phyloP scores from a whole-genome alignment of 2,113 vertebrate species.

The Blennius ocellaris region DNA sequence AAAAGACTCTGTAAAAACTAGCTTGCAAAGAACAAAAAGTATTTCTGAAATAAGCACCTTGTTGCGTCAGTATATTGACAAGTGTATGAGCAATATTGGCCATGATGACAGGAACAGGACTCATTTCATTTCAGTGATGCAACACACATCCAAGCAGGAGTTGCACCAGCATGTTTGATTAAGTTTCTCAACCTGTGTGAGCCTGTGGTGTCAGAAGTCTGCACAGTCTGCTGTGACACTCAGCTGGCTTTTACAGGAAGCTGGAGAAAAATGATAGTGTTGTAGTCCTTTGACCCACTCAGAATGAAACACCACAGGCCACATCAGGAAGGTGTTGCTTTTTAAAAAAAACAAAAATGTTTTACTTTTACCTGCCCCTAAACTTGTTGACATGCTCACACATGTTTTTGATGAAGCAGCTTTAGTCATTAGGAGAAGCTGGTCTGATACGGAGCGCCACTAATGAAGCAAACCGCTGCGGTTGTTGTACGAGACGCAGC shows the following conservation, averaged over 20 bases:
- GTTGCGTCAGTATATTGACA: slow-evolving; percentile 58
- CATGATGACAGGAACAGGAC: slow-evolving; percentile 29
- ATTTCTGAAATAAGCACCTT: slow-evolving; percentile 41
- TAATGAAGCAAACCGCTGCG: slow-evolving; percentile 64
- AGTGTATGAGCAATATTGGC: slow-evolving; percentile 23
- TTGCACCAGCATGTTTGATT: slow-evolving; percentile 13
- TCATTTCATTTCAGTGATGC: slow-evolving; percentile 18
- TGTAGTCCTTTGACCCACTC: too few relatives aligned
- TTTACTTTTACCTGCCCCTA: neutral
- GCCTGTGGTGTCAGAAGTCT: slow-evolving; percentile 3
- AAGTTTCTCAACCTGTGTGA: slow-evolving; percentile 1
- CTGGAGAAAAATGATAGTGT: too few relatives aligned
- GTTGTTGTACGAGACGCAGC: slow-evolving; percentile 22
- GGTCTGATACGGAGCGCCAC: slow-evolving; percentile 8
- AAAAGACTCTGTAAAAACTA: neutral
- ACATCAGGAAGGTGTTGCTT: too few relatives aligned
- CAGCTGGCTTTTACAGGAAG: neutral
- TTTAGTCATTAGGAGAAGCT: slow-evolving; percentile 36
- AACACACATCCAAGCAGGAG: slow-evolving; percentile 23
- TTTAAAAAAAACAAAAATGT: too few relatives aligned
- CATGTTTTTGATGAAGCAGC: slow-evolving; percentile 32
- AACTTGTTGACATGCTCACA: neutral
- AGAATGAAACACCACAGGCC: too few relatives aligned
- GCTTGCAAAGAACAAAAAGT: slow-evolving; percentile 8
- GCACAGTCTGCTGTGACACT: slow-evolving; percentile 10